Evolutionary conservation across 1,140 invertebrate species (phyloP).

Genomic region (Hetaerina americana): DNA sequence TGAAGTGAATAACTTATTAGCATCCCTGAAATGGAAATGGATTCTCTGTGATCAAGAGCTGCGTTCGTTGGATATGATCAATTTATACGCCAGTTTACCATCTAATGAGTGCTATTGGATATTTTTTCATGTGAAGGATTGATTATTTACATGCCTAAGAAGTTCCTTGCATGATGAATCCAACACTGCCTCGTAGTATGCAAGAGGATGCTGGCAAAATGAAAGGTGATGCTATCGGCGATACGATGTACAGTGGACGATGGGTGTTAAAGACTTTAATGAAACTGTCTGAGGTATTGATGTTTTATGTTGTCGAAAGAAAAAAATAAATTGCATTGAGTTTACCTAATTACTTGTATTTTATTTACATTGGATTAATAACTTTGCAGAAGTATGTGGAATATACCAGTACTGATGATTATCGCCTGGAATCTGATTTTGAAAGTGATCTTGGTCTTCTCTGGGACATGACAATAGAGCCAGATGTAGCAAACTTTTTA

Average conservation of each 20-base stretch:
- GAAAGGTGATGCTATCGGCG: constrained; percentile 56
- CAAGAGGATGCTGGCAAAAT: constrained; percentile 35
- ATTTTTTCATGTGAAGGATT: no score
- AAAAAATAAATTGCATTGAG: no score
- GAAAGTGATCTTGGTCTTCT: constrained; percentile 56
- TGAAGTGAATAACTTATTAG: no score
- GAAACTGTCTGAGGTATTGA: constrained; percentile 28
- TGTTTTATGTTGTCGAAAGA: no score
- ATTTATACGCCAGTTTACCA: no score
- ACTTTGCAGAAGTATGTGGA: constrained; percentile 29
- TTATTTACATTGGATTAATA: no score
- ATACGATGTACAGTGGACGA: constrained; percentile 57
- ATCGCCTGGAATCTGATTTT: constrained; percentile 35
- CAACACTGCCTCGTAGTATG: constrained; percentile 7
- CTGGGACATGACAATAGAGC: constrained; percentile 65
- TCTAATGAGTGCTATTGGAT: no score
- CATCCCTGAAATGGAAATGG: no score
- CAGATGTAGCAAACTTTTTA: constrained; percentile 52
- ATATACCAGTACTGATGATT: constrained; percentile 34
- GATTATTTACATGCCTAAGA: no score
- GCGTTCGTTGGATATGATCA: no score
- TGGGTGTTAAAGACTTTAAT: constrained; percentile 54
- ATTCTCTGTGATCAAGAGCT: no score
- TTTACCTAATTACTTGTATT: no score
- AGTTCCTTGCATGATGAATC: constrained; percentile 5